Evolutionary conservation across 2,888 invertebrate species (phyloP).

Genomic region (Allophyes oxyacanthae): DNA sequence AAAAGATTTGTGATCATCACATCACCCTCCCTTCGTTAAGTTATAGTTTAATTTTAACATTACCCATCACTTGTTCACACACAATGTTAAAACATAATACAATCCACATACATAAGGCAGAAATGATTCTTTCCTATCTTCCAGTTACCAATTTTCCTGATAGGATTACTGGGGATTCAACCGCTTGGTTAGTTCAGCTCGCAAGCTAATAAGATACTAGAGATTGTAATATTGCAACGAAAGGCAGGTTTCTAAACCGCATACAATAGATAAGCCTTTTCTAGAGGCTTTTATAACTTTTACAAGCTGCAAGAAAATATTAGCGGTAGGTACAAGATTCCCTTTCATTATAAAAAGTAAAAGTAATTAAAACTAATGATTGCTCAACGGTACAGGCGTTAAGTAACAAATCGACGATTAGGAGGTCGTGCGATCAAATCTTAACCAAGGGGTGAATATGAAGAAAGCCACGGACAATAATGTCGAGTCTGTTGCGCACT

Average conservation of each 20-base stretch:
- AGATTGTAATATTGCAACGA: slow-evolving; percentile 37
- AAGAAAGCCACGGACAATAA: no score
- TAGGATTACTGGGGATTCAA: slow-evolving; percentile 34
- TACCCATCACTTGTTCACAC: no score
- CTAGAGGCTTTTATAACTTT: slow-evolving; percentile 11
- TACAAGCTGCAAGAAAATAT: slow-evolving; percentile 23
- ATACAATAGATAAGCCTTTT: slow-evolving; percentile 29
- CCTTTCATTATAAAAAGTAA: slow-evolving; percentile 27
- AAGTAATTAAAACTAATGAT: slow-evolving; percentile 29
- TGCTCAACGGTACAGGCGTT: slow-evolving; percentile 12
- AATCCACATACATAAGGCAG: slow-evolving; percentile 5
- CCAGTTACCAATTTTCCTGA: slow-evolving; percentile 34
- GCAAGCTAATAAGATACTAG: slow-evolving; percentile 37
- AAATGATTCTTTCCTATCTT: slow-evolving; percentile 11
- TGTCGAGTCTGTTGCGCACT: no score
- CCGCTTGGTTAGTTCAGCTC: slow-evolving; percentile 24
- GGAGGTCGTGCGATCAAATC: not conserved
- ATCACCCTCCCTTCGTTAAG: no score
- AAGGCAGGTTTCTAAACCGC: slow-evolving; percentile 35
- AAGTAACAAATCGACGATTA: slow-evolving; percentile 7
- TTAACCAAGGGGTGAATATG: not conserved
- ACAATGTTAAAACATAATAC: no score
- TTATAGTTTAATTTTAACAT: no score
- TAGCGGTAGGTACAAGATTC: slow-evolving; percentile 29
- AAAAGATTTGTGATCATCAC: no score